phyloP scores from a whole-genome alignment of 2,888 invertebrate genomes.

The Eueremaeus valkanovi region DNA sequence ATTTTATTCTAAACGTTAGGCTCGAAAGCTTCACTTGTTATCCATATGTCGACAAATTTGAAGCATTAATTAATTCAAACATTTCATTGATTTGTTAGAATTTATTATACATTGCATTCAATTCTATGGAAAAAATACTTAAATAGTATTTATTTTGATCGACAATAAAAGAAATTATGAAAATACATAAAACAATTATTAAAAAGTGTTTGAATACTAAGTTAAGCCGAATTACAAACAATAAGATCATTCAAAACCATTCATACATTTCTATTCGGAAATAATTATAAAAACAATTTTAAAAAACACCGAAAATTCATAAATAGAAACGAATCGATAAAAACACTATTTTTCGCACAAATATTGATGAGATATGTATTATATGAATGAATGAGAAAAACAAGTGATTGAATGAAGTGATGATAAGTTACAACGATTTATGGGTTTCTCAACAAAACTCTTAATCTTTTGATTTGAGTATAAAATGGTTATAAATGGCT shows the following conservation, averaged over 20 bases:
- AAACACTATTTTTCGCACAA: neutral
- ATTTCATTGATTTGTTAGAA: too few relatives aligned
- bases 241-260: constrained; percentile 17
- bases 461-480: neutral
- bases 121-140: too few relatives aligned
- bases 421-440: constrained; percentile 32
- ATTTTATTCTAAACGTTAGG: too few relatives aligned
- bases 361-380: neutral
- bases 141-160: neutral
- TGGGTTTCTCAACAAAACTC: too few relatives aligned
- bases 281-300: neutral
- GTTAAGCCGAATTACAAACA: constrained; percentile 25
- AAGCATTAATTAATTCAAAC: too few relatives aligned
- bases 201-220: neutral
- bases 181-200: neutral
- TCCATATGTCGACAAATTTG: too few relatives aligned
- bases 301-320: neutral
- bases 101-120: too few relatives aligned
- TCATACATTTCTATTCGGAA: neutral
- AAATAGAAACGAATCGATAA: neutral
- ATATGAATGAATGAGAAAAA: neutral
- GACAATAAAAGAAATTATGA: neutral
- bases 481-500: constrained; percentile 25
- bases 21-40: too few relatives aligned
- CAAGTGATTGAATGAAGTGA: neutral